Evolutionary conservation across 2,797 vertebrate genomes (phyloP).

Genomic region (Anabacerthia variegaticeps): DNA sequence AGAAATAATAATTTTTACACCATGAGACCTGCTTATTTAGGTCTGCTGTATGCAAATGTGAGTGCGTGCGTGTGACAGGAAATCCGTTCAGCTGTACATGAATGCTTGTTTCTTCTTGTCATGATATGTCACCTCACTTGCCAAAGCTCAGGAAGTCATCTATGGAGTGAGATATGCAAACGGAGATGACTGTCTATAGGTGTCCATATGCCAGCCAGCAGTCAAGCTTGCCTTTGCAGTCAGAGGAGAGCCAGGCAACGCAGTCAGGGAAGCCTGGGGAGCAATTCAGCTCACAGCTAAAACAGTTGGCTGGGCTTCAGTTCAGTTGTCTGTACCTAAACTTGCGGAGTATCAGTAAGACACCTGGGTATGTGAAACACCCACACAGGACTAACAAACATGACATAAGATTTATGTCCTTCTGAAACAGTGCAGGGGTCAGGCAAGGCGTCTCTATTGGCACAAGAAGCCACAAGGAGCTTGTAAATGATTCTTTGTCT

Average conservation of each 20-base stretch:
- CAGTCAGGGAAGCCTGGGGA: not conserved
- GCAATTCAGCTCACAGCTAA: not conserved
- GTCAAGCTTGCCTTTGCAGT: not conserved
- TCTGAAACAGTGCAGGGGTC: not conserved
- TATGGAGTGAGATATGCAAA: not conserved
- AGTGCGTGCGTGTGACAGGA: not conserved
- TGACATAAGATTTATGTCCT: not conserved
- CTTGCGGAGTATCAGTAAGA: rapidly evolving
- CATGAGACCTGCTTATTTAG: not conserved
- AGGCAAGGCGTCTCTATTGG: not conserved
- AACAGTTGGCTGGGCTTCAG: not conserved
- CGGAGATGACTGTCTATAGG: not conserved
- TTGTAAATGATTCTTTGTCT: not conserved
- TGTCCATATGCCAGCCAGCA: not conserved
- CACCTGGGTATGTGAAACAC: not conserved
- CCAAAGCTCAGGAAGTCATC: not conserved
- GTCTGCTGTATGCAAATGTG: not conserved
- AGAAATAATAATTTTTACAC: not conserved
- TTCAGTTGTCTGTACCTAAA: not conserved
- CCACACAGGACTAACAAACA: not conserved
- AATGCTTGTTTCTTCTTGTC: not conserved
- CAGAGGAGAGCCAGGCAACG: not conserved
- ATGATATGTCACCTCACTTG: not conserved
- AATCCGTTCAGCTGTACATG: not conserved
- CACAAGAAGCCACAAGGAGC: not conserved